Conservation (phyloP, 1,140 invertebrate species). For the Oryctes rhinoceros region DNA sequence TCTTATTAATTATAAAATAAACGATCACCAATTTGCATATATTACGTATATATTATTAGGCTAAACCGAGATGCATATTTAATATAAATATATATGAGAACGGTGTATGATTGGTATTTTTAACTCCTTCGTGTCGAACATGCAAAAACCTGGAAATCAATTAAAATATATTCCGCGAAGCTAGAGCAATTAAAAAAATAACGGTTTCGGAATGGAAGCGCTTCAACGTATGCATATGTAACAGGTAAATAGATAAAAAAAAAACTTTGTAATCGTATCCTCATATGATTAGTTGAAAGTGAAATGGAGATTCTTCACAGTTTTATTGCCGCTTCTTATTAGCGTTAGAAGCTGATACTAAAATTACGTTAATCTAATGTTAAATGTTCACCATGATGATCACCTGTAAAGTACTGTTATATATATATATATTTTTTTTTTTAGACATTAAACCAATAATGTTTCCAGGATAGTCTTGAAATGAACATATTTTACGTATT, state of each 20-base stretch:
- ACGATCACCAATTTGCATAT: slow-evolving; percentile 6
- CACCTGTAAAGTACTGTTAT: too few relatives aligned
- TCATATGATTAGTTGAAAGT: not conserved
- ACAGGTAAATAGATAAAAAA: not conserved
- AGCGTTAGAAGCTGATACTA: too few relatives aligned
- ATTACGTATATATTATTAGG: slow-evolving; percentile 2
- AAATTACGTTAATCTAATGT: too few relatives aligned
- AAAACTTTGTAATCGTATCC: not conserved
- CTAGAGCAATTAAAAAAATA: not conserved
- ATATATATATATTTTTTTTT: too few relatives aligned
- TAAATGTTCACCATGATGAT: too few relatives aligned
- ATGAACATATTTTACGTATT: too few relatives aligned
- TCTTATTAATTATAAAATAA: slow-evolving; percentile 12
- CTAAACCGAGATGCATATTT: not conserved
- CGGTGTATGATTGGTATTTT: not conserved
- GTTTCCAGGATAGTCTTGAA: too few relatives aligned
- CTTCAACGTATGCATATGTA: not conserved
- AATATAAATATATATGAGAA: not conserved
- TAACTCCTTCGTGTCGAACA: not conserved
- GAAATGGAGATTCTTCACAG: too few relatives aligned
- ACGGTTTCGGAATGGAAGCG: not conserved
- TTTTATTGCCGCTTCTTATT: too few relatives aligned
- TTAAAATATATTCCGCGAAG: not conserved
- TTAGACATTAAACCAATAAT: too few relatives aligned
- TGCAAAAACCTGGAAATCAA: not conserved